These are phyloP conservation scores for Drosophila jambulina DNA, from an alignment of 1,140 invertebrate genomes.

Conservation along the genomic window DNA sequence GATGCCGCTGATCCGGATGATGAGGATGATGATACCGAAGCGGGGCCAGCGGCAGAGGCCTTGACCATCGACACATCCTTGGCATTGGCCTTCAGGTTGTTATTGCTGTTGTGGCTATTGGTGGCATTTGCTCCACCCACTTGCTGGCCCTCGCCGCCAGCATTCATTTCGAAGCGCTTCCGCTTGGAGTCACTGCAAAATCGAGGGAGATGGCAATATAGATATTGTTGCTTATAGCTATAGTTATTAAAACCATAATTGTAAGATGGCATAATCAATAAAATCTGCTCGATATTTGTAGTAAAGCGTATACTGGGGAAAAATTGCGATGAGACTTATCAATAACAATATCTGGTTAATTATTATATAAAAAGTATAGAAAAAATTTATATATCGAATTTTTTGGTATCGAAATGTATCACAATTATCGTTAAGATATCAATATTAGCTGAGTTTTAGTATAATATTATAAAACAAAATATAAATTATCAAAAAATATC, in stretches of 20 bases:
- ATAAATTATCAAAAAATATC: background rate
- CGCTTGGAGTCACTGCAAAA: slow-evolving; percentile 79
- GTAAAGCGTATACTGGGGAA: too few relatives aligned
- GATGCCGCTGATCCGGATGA: slow-evolving; percentile 51
- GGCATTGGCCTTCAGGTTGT: slow-evolving; percentile 42
- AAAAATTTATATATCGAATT: background rate
- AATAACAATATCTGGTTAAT: too few relatives aligned
- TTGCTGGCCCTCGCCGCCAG: slow-evolving; percentile 10
- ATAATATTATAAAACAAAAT: background rate
- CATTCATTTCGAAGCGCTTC: slow-evolving; percentile 70
- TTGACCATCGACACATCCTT: slow-evolving; percentile 39
- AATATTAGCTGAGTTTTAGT: too few relatives aligned
- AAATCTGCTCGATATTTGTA: background rate
- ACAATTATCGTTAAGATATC: background rate
- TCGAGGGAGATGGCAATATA: slow-evolving; percentile 24
- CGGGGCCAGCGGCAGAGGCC: background rate
- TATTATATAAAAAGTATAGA: too few relatives aligned
- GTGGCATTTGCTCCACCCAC: slow-evolving; percentile 5
- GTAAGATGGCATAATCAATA: background rate
- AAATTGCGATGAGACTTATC: background rate
- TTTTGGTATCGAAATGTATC: background rate
- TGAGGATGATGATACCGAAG: slow-evolving; percentile 21
- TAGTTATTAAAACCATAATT: background rate
- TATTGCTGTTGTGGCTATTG: slow-evolving; percentile 31
- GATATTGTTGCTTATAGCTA: background rate